Evolutionary conservation across 2,797 vertebrate genomes (phyloP), one percentile per base, ranked within the genome.

Genomic region (Vipera ursinii): DNA sequence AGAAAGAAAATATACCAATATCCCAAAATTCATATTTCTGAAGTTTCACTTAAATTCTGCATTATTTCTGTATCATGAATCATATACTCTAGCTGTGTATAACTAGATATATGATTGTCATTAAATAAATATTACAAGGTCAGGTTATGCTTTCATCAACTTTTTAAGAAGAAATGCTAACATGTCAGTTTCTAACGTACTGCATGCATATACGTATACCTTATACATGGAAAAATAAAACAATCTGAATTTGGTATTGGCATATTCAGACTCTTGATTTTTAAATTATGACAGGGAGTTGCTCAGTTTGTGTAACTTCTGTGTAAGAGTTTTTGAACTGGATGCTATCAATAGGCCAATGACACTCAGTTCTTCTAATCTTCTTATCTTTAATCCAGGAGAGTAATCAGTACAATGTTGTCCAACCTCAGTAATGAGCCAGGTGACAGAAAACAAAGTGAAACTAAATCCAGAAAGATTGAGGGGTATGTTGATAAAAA

Each of bases 181-280:
- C 59, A 28, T 88, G 32, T 90, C 22, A 90, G 0, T 48, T 56
- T 69, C 89, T 94, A 90, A 93, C 87, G 90, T 57, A 28, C 32
- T 13, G 26, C n/a, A 73, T 60, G 60, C 20, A 89, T 91, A 32
- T 15, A 86, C 13, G 92, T 92, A 26, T 61, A 61, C 24, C 61
- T 73, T 92, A 91, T 38, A 92, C 12, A 94, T 32, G 6, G 32
- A 20, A 78, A 85, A 0, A 15, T 90, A 89, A 4, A 0, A 28
- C 56, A 44, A 94, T 57, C 26, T 86, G 93, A 93, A 95, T 94
- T 15, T 85, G 48, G 6, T 63, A 92, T 59, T 69, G 88, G 32
- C n/a, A 82, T 0, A 59, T 90, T 87, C 59, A 59, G 32, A 88
- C 55, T 8, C 88, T 89, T 88, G 87, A 2, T 59, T 89, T 90